Base-by-base conservation (phyloP, 2,113 vertebrate species). In the Aviceda subcristata region DNA sequence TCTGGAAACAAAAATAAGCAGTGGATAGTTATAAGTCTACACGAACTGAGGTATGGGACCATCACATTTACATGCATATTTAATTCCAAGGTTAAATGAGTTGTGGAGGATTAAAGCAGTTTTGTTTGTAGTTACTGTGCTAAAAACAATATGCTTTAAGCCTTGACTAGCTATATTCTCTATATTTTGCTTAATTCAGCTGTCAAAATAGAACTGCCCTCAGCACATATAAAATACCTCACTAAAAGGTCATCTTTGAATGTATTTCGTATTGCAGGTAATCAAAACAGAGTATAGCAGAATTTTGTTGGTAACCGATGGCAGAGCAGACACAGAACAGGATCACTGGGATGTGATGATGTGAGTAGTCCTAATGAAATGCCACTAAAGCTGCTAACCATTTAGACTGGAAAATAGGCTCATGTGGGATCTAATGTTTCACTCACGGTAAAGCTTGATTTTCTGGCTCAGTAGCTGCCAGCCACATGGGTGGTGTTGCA, bases 381-480 rank as follows among this genome's bases (percentile, higher is more conserved):
- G 27, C 17, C 63, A 57, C 51, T 66, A 48, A 81, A 76, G 83
- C 1, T 21, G 59, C 81, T 71, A 96, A 43, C n/a, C 46, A 71
- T 74, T 95, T 90, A 86, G 59, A 80, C 76, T 78, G 48, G 81
- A 94, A 96, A 96, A 92, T 63, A 91, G 85, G 45, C 96, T 86
- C 63, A 8, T 20, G 50, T 66, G 75, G 85, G 77, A 91, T 66
- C 86, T 88, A 63, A 74, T 29, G 50, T 50, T 97, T 95, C 94
- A 91, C 66, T 94, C 81, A 55, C 59, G 62, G 55, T 88, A 95
- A 90, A 89, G 74, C 59, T 91, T 91, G 94, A 96, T 96, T 97
- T 97, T 96, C 89, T 95, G 81, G 62, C 77, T 95, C 89, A 90
- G 72, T 86, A 92, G 68, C 72, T 63, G 17, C 68, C 80, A 83